Percentiles rank a stretch among this genome's conserved stretches.
These are phyloP conservation scores for Hemistola chrysoprasaria DNA, from an alignment of 2,888 invertebrate species.

Conservation along the genomic window DNA sequence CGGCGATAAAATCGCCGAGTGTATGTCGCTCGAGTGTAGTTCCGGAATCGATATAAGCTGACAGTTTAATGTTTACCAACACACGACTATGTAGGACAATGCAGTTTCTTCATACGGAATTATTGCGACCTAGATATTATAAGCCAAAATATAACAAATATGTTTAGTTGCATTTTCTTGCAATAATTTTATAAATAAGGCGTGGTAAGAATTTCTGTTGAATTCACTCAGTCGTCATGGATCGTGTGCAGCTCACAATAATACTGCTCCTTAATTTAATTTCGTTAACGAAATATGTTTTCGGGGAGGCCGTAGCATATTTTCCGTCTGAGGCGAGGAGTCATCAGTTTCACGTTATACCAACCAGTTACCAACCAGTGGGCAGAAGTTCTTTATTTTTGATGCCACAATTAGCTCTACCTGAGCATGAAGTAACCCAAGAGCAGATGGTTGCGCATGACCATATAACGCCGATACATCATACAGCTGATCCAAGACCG, in stretches of 20 bases:
- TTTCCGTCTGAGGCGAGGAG: constrained; percentile 47
- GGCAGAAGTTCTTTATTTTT: constrained; percentile 16
- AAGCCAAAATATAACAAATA: constrained; percentile 35
- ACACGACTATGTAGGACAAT: constrained; percentile 51
- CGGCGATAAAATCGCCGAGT: constrained; percentile 71
- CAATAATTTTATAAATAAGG: constrained; percentile 40
- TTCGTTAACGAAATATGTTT: constrained; percentile 30
- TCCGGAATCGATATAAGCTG: constrained; percentile 74
- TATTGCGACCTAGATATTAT: constrained; percentile 44
- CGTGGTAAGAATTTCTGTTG: constrained; percentile 11
- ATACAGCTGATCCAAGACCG: constrained; percentile 10
- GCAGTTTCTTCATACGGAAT: constrained; percentile 37
- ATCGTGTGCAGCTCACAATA: constrained; percentile 35
- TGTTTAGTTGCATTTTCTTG: constrained; percentile 46
- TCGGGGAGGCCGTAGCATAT: constrained; percentile 45
- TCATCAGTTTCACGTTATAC: constrained; percentile 28
- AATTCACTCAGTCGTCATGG: constrained; percentile 43
- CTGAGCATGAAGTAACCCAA: constrained; percentile 15
- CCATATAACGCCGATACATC: constrained; percentile 17
- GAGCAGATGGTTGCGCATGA: constrained; percentile 15
- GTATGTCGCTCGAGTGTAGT: constrained; percentile 73
- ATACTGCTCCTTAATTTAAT: constrained; percentile 39
- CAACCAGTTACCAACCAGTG: constrained; percentile 24
- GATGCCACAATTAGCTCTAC: constrained; percentile 13
- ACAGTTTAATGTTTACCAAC: constrained; percentile 55